Evolutionary conservation across 92 coral and sea anemone genomes (phyloP), one percentile per base, ranked within the genome.

Genomic region (Umimayanthus chanpuru): DNA sequence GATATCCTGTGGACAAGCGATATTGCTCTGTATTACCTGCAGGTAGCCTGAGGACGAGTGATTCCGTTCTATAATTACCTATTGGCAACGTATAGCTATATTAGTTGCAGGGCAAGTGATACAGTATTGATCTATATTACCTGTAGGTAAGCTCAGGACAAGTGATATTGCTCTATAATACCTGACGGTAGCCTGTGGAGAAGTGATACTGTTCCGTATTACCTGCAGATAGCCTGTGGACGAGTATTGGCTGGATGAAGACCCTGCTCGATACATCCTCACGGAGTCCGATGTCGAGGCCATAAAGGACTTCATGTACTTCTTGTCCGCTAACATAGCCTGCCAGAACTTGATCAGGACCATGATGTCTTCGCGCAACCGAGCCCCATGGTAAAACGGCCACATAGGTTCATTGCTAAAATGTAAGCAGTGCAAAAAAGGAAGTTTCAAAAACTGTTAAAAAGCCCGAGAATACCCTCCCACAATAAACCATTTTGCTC

Each of bases 341-440:
- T 97, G 99, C 99, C 99, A 97, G 90, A 97, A 97, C 90, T 97
- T 97, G 70, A 97, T 94, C 85, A 97, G 86, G 44, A 94, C 94
- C 61, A 85, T 91, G 43, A 97, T 90, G 38, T 97, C 99, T 75
- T 93, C 96, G 6, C 99, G 93, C 41, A 97, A 91, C 81, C 91
- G 97, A 21, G 91, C 85, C 6, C 97, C 98, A 80, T 92, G 87
- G 16, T 92, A 88, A 47, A 91, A 86, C 2, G 99, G 99, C 98
- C 99, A 97, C 93, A 92, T 91, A 75, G 93, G 95, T 49, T 92
- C 92, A 89, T 93, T 88, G 81, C 99, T 97, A 76, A 7, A 85
- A 29, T 14, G 12, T 15, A 23, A 56, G 70, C 18, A 87, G 5
- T 8, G 71, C 21, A 55, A 79, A 29, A 65, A 87, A 28, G 50